phyloP scores from a whole-genome alignment of 2,888 invertebrate species.

The Yponomeuta malinellus region DNA sequence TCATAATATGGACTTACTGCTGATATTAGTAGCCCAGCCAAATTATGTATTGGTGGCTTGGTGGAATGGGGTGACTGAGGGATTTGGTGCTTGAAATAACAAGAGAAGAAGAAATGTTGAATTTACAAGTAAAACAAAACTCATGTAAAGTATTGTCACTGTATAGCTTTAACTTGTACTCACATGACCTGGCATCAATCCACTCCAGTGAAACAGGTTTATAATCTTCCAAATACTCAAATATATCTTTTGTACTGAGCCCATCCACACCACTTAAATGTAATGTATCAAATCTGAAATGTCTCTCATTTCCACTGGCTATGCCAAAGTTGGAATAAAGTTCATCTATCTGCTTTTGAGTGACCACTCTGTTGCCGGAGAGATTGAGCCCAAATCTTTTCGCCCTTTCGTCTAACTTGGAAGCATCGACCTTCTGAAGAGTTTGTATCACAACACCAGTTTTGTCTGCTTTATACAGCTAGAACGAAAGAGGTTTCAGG shows the following conservation, averaged over 20 bases:
- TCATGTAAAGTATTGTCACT: no score
- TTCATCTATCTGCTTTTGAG: slow-evolving; percentile 66
- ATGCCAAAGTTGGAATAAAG: slow-evolving; percentile 62
- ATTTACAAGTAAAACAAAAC: no score
- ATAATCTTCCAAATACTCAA: slow-evolving; percentile 85
- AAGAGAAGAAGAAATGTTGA: no score
- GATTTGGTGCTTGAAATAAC: no score
- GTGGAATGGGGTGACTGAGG: no score
- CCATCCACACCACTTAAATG: slow-evolving; percentile 85
- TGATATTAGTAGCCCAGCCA: no score
- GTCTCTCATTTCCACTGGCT: slow-evolving; percentile 75
- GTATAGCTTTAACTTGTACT: slow-evolving; percentile 32
- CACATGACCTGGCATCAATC: slow-evolving; percentile 87
- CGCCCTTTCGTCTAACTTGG: slow-evolving; percentile 61
- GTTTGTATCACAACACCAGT: slow-evolving; percentile 47
- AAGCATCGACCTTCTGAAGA: slow-evolving; percentile 60
- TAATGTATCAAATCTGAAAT: slow-evolving; percentile 82
- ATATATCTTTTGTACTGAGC: slow-evolving; percentile 85
- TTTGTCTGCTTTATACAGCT: slow-evolving; percentile 55
- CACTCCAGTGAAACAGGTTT: slow-evolving; percentile 87
- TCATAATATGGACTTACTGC: no score
- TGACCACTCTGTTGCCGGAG: slow-evolving; percentile 56
- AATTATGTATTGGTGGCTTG: no score
- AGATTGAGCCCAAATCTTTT: slow-evolving; percentile 63
- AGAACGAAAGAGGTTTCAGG: slow-evolving; percentile 24